phyloP scores from a whole-genome alignment of 53 echinoderm and acorn worm species.

The Apostichopus leukothele region DNA sequence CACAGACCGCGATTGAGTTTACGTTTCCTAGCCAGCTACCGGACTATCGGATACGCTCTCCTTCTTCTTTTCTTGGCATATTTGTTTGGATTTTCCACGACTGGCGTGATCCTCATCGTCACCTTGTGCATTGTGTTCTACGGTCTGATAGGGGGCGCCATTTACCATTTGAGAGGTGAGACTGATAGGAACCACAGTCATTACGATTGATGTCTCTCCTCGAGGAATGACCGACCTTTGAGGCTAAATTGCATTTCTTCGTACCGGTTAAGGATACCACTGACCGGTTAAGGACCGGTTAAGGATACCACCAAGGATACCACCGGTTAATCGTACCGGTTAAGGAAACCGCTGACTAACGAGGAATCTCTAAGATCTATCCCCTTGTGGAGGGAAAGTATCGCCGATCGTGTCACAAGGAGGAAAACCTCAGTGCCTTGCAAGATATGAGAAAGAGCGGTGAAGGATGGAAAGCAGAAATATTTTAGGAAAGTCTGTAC shows the following conservation, averaged over 20 bases:
- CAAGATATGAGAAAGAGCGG: no score
- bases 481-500: no score
- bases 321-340: no score
- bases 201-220: background rate
- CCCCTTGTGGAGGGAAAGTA: no score
- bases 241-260: background rate
- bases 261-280: no score
- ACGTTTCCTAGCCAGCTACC: slow-evolving; percentile 85
- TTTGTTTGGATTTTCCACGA: slow-evolving; percentile 62
- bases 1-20: slow-evolving; percentile 77
- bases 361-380: no score
- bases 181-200: background rate
- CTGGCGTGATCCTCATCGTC: slow-evolving; percentile 58
- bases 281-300: no score
- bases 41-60: slow-evolving; percentile 57
- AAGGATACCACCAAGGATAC: no score
- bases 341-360: no score
- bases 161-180: slow-evolving; percentile 13
- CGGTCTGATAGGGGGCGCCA: slow-evolving; percentile 64
- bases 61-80: slow-evolving; percentile 55
- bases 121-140: slow-evolving; percentile 54
- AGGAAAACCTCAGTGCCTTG: no score
- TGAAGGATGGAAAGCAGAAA: no score
- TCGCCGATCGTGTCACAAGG: no score
- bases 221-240: background rate